Percentiles rank a stretch among this genome's conserved stretches.
Conservation (phyloP, 2,888 invertebrate species). For the Synanthedon vespiformis region DNA sequence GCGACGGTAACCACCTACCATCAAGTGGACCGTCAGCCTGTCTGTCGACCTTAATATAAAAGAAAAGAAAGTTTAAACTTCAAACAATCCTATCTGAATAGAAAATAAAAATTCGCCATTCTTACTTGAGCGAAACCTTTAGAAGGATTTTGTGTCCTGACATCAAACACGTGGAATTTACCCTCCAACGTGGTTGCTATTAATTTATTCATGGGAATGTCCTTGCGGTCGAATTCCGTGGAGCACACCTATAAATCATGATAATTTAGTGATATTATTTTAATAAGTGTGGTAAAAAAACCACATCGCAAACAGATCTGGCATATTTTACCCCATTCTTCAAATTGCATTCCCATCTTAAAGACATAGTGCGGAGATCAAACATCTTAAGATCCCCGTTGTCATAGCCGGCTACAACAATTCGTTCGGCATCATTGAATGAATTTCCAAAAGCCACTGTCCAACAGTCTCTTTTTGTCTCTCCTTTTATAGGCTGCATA, state of each 20-base stretch:
- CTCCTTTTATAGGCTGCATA: slow-evolving; percentile 82
- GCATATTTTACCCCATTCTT: slow-evolving; percentile 82
- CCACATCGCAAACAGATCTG: neutral
- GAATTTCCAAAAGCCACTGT: slow-evolving; percentile 92
- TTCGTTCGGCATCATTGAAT: slow-evolving; percentile 85
- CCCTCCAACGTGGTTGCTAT: slow-evolving; percentile 92
- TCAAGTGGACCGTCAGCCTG: no score
- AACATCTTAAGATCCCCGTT: slow-evolving; percentile 97
- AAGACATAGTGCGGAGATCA: slow-evolving; percentile 84
- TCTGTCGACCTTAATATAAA: no score
- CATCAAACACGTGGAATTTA: slow-evolving; percentile 89
- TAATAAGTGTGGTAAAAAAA: neutral
- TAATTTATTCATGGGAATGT: slow-evolving; percentile 95
- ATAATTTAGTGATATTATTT: neutral
- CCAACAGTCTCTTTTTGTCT: slow-evolving; percentile 90
- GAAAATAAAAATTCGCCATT: slow-evolving; percentile 9
- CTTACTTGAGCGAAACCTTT: slow-evolving; percentile 83
- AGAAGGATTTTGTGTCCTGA: slow-evolving; percentile 86
- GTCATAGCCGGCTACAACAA: slow-evolving; percentile 93
- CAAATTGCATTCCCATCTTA: slow-evolving; percentile 92
- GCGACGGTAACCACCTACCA: no score
- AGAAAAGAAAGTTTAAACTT: neutral
- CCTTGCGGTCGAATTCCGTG: slow-evolving; percentile 91
- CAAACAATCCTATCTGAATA: no score
- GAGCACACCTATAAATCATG: slow-evolving; percentile 76